Evolutionary conservation across 1,140 invertebrate genomes (phyloP).

Genomic region (Neelides sp.): DNA sequence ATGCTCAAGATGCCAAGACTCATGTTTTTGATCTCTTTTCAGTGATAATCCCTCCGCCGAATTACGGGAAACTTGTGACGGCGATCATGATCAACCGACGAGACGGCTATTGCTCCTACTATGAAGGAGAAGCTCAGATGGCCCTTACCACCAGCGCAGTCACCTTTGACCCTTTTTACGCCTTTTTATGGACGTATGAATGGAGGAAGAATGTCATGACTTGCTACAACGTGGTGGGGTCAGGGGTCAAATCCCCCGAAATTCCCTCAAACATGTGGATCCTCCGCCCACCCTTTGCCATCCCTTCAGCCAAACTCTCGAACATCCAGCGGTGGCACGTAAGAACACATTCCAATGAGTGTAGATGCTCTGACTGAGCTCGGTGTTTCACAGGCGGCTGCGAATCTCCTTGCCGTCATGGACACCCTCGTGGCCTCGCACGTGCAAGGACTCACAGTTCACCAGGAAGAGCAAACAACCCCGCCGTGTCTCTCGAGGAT

Average conservation of each 20-base stretch:
- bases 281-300: constrained; percentile 19
- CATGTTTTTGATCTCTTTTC: constrained; percentile 2
- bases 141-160: constrained; percentile 59
- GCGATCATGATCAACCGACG: constrained; percentile 57
- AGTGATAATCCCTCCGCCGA: constrained; percentile 55
- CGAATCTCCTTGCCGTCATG: constrained; percentile 75
- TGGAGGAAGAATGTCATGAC: constrained; percentile 50
- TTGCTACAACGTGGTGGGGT: constrained; percentile 67
- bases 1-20: not conserved
- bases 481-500: constrained; percentile 37
- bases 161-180: constrained; percentile 76
- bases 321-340: constrained; percentile 59
- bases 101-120: constrained; percentile 70
- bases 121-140: constrained; percentile 60
- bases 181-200: constrained; percentile 61
- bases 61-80: constrained; percentile 38
- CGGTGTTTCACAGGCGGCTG: constrained; percentile 47
- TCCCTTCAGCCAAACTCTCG: constrained; percentile 22
- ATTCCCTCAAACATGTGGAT: constrained; percentile 18
- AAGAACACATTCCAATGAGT: not conserved
- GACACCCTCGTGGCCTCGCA: constrained; percentile 75
- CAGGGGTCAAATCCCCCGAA: constrained; percentile 41
- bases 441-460: constrained; percentile 43
- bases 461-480: constrained; percentile 41
- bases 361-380: not conserved